Evolutionary conservation across 1,140 invertebrate genomes (phyloP).

Genomic region (Acyrthosiphon pisum): DNA sequence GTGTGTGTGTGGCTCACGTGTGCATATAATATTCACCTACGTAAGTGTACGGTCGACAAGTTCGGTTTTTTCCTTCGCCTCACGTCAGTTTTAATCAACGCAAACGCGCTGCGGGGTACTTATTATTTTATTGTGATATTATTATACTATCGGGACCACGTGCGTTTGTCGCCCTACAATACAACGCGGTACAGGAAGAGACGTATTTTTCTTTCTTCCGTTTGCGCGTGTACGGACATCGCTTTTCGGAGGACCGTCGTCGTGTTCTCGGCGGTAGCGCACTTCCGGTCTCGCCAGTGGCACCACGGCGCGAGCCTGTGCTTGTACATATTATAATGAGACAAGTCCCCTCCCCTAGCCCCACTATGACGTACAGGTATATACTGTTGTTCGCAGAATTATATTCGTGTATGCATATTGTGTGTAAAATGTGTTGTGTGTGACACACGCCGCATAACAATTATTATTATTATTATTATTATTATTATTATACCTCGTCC

Average conservation of each 20-base stretch:
- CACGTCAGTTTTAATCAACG: slow-evolving; percentile 29
- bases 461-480: too few species aligned
- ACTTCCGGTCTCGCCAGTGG: neutral
- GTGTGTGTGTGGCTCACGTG: neutral
- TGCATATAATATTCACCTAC: neutral
- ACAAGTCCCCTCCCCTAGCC: neutral
- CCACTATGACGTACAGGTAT: neutral
- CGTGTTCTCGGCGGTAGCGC: neutral
- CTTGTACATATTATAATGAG: neutral
- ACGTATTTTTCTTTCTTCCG: neutral
- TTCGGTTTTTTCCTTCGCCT: neutral
- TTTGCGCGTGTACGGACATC: neutral
- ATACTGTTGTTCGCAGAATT: neutral
- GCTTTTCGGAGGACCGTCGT: neutral
- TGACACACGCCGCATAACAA: neutral
- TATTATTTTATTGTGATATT: neutral
- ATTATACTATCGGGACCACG: neutral
- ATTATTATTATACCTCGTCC: neutral
- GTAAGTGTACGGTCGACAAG: neutral
- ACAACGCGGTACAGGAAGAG: neutral
- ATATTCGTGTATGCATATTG: neutral
- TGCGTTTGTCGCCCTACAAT: neutral
- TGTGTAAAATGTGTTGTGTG: too few species aligned
- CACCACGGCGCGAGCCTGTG: neutral
- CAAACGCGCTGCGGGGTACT: neutral